Conservation (phyloP, 2,888 invertebrate genomes). For the Ophion costatus region DNA sequence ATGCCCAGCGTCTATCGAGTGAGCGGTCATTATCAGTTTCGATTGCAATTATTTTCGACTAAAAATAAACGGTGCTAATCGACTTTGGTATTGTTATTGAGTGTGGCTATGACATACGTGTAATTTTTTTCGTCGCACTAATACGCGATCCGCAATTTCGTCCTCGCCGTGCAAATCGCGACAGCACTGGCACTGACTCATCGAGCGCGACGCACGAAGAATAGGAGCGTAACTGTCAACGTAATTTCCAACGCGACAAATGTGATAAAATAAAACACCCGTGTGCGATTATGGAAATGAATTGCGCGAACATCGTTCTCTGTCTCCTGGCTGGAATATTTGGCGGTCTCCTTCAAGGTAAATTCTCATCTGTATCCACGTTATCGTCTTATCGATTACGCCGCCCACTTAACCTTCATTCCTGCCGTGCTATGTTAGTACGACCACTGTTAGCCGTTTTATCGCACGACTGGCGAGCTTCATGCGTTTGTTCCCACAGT, state of each 20-base stretch:
- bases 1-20: too few species aligned
- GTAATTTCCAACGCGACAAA: constrained; percentile 21
- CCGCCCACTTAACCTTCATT: constrained; percentile 34
- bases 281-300: constrained; percentile 48
- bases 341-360: constrained; percentile 52
- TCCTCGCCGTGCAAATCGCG: not conserved
- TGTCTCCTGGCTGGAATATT: constrained; percentile 32
- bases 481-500: constrained; percentile 24
- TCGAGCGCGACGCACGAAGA: constrained; percentile 42
- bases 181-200: not conserved
- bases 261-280: constrained; percentile 21
- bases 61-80: too few species aligned
- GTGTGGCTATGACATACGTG: not conserved
- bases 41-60: too few species aligned
- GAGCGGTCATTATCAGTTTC: too few species aligned
- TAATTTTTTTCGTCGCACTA: constrained; percentile 1
- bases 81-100: not conserved
- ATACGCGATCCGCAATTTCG: not conserved
- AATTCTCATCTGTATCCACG: not conserved
- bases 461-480: not conserved
- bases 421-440: constrained; percentile 18
- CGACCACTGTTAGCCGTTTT: not conserved
- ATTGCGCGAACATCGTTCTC: constrained; percentile 41
- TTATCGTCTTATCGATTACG: constrained; percentile 5
- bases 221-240: constrained; percentile 44